A percentile compares a stretch with the other conserved stretches of the same genome.
phyloP scores from a whole-genome alignment of 2,797 vertebrate genomes.

The Macropodus opercularis region DNA sequence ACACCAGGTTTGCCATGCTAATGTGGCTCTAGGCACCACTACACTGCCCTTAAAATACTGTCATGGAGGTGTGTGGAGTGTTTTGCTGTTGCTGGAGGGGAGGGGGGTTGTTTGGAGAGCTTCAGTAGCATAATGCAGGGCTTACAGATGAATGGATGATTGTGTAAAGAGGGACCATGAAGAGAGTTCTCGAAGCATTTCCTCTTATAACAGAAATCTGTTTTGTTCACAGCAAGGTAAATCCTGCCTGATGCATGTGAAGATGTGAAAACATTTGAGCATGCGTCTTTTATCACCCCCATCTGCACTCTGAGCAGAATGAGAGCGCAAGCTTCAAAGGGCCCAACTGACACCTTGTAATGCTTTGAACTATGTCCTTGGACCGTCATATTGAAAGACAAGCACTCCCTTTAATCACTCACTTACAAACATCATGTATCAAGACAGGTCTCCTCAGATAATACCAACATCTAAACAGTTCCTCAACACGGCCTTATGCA shows the following conservation, averaged over 20 bases:
- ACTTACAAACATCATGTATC: conserved; percentile 56
- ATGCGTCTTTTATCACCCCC: conserved; percentile 34
- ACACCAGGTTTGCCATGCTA: conserved; percentile 73
- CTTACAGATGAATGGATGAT: conserved; percentile 24
- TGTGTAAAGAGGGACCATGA: conserved; percentile 13
- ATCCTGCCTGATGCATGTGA: conserved; percentile 24
- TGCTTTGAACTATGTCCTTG: conserved; percentile 74
- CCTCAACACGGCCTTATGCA: conserved; percentile 12
- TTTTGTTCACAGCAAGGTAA: conserved; percentile 43
- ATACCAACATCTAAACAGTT: conserved; percentile 32
- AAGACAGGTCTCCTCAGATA: conserved; percentile 44
- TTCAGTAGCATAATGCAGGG: conserved; percentile 36
- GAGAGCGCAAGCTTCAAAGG: conserved; percentile 71
- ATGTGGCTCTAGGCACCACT: conserved; percentile 63
- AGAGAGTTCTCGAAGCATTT: conserved; percentile 45
- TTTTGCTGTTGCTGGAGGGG: conserved; percentile 23
- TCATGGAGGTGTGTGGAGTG: conserved; percentile 48
- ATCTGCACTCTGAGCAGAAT: conserved; percentile 48
- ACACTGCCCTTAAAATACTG: conserved; percentile 54
- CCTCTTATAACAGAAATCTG: conserved; percentile 39
- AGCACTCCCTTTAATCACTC: conserved; percentile 61
- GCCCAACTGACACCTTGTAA: conserved; percentile 54
- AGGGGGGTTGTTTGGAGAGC: conserved; percentile 30
- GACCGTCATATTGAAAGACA: conserved; percentile 62
- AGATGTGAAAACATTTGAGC: conserved; percentile 36